Percentiles rank a stretch among this genome's conserved stretches.
Conservation (phyloP, 1,140 invertebrate genomes). For the Drosophila rufa region DNA sequence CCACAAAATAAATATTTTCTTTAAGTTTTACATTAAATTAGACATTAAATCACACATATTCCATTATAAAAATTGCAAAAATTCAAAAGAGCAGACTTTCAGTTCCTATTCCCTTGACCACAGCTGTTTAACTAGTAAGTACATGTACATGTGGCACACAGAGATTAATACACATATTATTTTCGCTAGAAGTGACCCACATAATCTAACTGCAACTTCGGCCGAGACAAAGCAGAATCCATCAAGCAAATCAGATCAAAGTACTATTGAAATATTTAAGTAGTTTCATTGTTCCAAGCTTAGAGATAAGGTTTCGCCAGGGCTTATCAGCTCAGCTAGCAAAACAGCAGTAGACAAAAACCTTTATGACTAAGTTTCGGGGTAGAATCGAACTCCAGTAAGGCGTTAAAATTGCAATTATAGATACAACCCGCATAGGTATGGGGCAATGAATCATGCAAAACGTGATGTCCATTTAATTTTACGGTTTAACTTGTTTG, state of each 20-base stretch:
- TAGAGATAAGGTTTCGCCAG: conserved; percentile 45
- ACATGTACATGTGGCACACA: not conserved
- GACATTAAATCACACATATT: not conserved
- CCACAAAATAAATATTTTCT: no score
- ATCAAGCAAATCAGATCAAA: conserved; percentile 14
- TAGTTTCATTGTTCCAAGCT: conserved; percentile 51
- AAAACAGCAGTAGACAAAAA: conserved; percentile 7
- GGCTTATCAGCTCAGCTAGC: conserved; percentile 12
- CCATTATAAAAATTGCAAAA: no score
- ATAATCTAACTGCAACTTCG: conserved; percentile 4
- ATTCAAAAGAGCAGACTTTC: not conserved
- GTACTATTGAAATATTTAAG: conserved; percentile 14
- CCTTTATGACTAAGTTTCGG: conserved; percentile 22
- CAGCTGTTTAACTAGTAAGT: not conserved
- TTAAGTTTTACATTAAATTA: not conserved
- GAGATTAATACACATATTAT: not conserved
- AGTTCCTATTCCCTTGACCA: not conserved
- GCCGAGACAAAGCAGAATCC: conserved; percentile 28
- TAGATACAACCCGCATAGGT: not conserved
- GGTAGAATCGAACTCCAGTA: conserved; percentile 4
- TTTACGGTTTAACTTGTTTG: conserved; percentile 1
- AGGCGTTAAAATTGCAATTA: conserved; percentile 8
- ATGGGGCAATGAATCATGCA: conserved; percentile 25
- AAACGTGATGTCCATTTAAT: not conserved
- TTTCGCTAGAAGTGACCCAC: conserved; percentile 22